phyloP scores from a whole-genome alignment of 2,888 invertebrate species.

The Thereva nobilitata region DNA sequence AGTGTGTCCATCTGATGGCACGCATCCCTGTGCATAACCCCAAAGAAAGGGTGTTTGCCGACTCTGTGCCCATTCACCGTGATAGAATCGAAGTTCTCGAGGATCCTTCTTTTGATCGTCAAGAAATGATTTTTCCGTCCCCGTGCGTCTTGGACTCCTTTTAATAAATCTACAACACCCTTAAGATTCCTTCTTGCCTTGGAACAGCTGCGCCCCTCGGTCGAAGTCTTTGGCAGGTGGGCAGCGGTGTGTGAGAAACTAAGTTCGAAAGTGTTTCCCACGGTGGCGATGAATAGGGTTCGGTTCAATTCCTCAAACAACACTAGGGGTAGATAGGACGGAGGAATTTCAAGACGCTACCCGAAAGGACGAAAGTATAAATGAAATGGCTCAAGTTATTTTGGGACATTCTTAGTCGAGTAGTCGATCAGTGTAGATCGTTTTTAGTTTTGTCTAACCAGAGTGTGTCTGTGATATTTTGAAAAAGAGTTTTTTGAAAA shows the following conservation, averaged over 20 bases:
- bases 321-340: conserved; percentile 7
- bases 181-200: conserved; percentile 3
- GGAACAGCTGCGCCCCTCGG: conserved; percentile 20
- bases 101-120: conserved; percentile 8
- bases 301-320: neutral
- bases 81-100: neutral
- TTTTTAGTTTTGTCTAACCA: too few relatives aligned
- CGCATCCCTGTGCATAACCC: neutral
- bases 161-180: conserved; percentile 1
- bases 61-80: conserved; percentile 8
- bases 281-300: conserved; percentile 45
- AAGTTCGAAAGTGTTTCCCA: conserved; percentile 57
- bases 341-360: neutral
- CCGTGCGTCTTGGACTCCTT: neutral
- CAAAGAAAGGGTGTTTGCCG: conserved; percentile 6
- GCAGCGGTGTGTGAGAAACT: conserved; percentile 57
- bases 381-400: conserved; percentile 36
- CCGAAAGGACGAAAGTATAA: conserved; percentile 46
- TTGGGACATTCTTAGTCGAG: conserved; percentile 48
- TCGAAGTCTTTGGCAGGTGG: conserved; percentile 53
- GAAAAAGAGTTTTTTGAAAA: conserved; percentile 42
- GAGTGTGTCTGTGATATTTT: conserved; percentile 39
- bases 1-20: conserved; percentile 30
- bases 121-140: conserved; percentile 20
- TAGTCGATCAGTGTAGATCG: too few relatives aligned